phyloP scores from a whole-genome alignment of 2,797 vertebrate species.

The Tragelaphus oryx region DNA sequence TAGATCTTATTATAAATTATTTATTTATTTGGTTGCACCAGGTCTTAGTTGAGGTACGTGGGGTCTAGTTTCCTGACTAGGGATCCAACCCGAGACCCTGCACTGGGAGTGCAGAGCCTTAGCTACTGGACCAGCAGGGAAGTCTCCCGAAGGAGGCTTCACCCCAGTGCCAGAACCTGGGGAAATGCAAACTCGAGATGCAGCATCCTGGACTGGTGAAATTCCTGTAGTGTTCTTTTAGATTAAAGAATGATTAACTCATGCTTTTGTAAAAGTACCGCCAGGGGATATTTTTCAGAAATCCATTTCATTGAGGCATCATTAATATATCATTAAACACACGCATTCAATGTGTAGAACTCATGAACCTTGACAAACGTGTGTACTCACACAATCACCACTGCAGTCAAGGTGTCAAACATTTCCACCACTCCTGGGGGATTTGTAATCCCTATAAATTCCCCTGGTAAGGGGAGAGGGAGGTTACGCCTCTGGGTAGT shows the following conservation, averaged over 20 bases:
- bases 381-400: not conserved
- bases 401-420: not conserved
- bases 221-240: not conserved
- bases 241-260: conserved; percentile 18
- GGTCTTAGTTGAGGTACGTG: not conserved
- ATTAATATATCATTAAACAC: not conserved
- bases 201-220: not conserved
- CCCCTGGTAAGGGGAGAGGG: not conserved
- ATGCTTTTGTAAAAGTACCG: not conserved
- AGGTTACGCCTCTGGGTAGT: not conserved
- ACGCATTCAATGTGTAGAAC: not conserved
- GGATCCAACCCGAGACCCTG: not conserved
- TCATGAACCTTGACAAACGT: not conserved
- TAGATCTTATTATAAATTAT: not conserved
- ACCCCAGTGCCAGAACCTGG: not conserved
- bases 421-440: not conserved
- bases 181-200: not conserved
- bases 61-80: not conserved
- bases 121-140: not conserved
- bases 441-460: not conserved
- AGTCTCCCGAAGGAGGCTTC: not conserved
- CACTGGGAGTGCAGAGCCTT: not conserved
- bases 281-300: not conserved
- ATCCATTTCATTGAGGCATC: not conserved
- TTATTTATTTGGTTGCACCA: not conserved